Base-by-base conservation (phyloP, 2,888 invertebrate genomes). In the Cephus pygmeus region DNA sequence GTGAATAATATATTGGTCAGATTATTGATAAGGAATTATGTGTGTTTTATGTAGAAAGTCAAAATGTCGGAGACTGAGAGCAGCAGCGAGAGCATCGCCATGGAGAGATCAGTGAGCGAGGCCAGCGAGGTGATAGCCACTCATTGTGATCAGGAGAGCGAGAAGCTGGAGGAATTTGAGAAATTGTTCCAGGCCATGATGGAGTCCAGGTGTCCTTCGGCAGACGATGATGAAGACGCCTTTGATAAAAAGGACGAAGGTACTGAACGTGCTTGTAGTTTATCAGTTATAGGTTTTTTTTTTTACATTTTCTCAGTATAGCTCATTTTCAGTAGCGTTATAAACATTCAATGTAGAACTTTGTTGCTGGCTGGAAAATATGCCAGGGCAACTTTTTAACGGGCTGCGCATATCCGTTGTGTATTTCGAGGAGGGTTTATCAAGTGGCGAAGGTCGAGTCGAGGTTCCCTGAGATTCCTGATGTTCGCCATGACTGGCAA, bases 111-210 rank as follows among this genome's bases (percentile, higher is more conserved):
- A 12, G 35, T 12, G 31, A 73, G 73, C 56, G 85, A 85, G 69
- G 84, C 80, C 73, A 69, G 40, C 23, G 78, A 75, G 23, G 15
- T 73, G 68, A n/a, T 79, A 77, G 75, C 81, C 77, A 71, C 34
- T 79, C 78, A 15, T 23, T 75, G 34, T 1, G 33, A 73, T 35
- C 11, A 80, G 33, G 83, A 85, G 75, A 84, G 82, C 76, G 90
- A 90, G 83, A 90, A 89, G 80, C 85, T 88, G 77, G 89, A 90
- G 78, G 90, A 91, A 85, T 90, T 90, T 79, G 89, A 90, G 79
- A 89, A 88, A 81, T 85, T 90, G 69, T 81, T 91, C 31, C 86
- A 87, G 85, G 87, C 90, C 81, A 90, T 90, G 88, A 86, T 90
- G 81, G 88, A 88, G 34, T 88, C 89, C 33, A 85, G 85, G 11